Evolutionary conservation across 2,797 vertebrate genomes (phyloP).

Genomic region (Brachyalestes nurse): DNA sequence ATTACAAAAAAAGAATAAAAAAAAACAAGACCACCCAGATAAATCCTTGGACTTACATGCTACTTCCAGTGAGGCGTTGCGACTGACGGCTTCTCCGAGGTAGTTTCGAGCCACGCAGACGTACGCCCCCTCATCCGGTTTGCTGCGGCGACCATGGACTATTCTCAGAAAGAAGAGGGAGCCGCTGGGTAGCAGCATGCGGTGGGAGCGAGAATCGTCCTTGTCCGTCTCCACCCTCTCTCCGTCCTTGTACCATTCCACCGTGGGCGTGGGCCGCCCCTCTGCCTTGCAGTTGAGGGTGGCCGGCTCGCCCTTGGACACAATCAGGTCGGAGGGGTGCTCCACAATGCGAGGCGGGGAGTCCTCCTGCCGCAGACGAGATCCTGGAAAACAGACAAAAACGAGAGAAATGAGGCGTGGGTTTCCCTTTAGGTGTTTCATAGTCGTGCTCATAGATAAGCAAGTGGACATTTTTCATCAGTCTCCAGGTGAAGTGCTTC

Average conservation of each 20-base stretch:
- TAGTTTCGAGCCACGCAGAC: constrained; percentile 98
- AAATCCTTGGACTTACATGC: constrained; percentile 88
- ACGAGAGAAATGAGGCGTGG: constrained; percentile 7
- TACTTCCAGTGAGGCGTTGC: constrained; percentile 97
- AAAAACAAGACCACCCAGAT: background rate
- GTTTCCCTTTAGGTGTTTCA: background rate
- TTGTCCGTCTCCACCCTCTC: constrained; percentile 97
- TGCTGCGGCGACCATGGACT: constrained; percentile 95
- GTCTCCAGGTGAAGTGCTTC: background rate
- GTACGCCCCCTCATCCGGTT: constrained; percentile 96
- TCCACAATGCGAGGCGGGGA: constrained; percentile 95
- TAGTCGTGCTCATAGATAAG: background rate
- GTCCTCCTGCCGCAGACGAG: constrained; percentile 97
- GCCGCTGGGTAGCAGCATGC: constrained; percentile 96
- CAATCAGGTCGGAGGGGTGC: constrained; percentile 72
- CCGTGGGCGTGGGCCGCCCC: constrained; percentile 91
- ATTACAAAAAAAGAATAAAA: background rate
- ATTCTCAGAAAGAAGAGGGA: constrained; percentile 97
- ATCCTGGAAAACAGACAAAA: constrained; percentile 79
- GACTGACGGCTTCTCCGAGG: constrained; percentile 96
- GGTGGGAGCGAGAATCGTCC: constrained; percentile 94
- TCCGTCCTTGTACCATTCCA: constrained; percentile 98
- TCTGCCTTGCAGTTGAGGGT: constrained; percentile 99
- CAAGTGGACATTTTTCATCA: background rate
- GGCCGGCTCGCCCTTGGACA: constrained; percentile 63